A percentile compares a stretch with the other conserved stretches of the same genome.
Conservation (phyloP, 2,888 invertebrate species). For the Philereme vetulata region DNA sequence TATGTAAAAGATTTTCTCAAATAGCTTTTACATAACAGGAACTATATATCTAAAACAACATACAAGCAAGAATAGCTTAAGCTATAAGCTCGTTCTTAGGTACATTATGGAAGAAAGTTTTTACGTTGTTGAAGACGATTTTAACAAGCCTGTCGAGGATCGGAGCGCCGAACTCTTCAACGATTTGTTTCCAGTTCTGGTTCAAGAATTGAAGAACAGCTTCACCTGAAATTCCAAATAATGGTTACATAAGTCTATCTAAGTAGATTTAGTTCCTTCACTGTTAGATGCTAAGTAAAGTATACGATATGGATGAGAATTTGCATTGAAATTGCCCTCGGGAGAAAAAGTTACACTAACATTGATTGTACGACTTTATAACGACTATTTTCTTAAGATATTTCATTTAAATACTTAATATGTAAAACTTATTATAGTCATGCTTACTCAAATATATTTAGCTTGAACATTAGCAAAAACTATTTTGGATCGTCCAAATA, state of each 20-base stretch:
- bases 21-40: background rate
- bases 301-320: too few relatives aligned
- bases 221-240: conserved; percentile 50
- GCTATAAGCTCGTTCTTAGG: conserved; percentile 63
- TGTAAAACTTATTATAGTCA: too few relatives aligned
- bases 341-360: too few relatives aligned
- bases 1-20: background rate
- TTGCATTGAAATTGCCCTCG: too few relatives aligned
- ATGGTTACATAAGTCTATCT: background rate
- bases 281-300: too few relatives aligned
- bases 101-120: conserved; percentile 55
- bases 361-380: too few relatives aligned
- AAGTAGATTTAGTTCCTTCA: too few relatives aligned
- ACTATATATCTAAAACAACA: background rate
- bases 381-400: too few relatives aligned
- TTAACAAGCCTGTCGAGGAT: conserved; percentile 53
- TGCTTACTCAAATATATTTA: background rate
- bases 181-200: conserved; percentile 61
- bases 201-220: conserved; percentile 65
- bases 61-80: conserved; percentile 2
- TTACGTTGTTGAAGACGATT: conserved; percentile 42
- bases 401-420: too few relatives aligned
- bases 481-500: background rate
- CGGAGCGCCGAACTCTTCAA: conserved; percentile 65
- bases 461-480: background rate